Evolutionary conservation across 1,140 invertebrate species (phyloP).

Genomic region (Heliothis virescens): DNA sequence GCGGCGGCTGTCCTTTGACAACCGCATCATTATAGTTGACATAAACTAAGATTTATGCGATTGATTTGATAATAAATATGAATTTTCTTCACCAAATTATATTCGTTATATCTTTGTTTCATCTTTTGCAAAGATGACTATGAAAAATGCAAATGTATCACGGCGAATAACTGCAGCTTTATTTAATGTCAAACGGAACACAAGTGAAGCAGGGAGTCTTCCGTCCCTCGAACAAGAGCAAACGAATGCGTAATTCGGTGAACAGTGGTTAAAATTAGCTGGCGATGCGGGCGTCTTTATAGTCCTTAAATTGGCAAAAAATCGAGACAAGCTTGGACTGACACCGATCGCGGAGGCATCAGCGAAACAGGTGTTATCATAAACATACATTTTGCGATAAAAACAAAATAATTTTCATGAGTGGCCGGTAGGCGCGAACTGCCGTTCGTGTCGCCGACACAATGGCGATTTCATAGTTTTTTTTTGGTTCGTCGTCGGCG

Average conservation of each 20-base stretch:
- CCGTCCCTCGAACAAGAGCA: conserved; percentile 68
- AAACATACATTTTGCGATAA: conserved; percentile 86
- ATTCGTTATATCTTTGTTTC: not conserved
- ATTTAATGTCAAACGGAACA: conserved; percentile 41
- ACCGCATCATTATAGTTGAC: conserved; percentile 83
- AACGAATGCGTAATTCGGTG: conserved; percentile 81
- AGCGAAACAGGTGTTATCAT: conserved; percentile 86
- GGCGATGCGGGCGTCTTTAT: conserved; percentile 84
- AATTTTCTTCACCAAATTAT: conserved; percentile 65
- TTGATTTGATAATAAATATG: conserved; percentile 84
- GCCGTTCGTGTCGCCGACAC: conserved; percentile 83
- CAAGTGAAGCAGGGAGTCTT: conserved; percentile 52
- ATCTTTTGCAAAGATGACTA: not conserved
- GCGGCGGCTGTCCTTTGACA: conserved; percentile 81
- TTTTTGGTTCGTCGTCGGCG: conserved; percentile 77
- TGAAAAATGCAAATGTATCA: conserved; percentile 4
- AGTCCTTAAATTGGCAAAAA: conserved; percentile 86
- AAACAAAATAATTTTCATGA: conserved; percentile 86
- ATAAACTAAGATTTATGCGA: conserved; percentile 83
- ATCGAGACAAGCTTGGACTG: conserved; percentile 80
- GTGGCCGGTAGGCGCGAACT: conserved; percentile 84
- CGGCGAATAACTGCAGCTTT: conserved; percentile 10
- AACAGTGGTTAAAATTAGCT: conserved; percentile 84
- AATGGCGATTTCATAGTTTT: conserved; percentile 84
- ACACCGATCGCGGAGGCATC: conserved; percentile 85